Base-by-base conservation (phyloP, 2,888 invertebrate genomes). In the Eudasyphora cyanicolor region DNA sequence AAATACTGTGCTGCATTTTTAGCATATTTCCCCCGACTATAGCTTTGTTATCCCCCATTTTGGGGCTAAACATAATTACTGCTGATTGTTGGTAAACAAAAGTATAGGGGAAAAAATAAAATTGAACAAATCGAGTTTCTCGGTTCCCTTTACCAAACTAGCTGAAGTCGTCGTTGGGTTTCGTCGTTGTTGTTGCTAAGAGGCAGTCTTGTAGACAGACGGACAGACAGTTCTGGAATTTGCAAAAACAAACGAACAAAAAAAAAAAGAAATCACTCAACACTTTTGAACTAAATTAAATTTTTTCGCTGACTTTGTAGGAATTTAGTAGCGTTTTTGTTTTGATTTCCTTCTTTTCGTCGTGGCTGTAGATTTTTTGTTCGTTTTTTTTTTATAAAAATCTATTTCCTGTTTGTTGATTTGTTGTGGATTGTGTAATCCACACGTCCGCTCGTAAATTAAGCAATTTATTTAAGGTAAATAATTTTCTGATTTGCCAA, bases 291-390 rank as follows among this genome's bases (percentile, higher is more conserved):
- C 76, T 83, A 74, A 79, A 83, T 83, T 62, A 74, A 76, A 14
- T 64, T 35, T 62, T 35, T 70, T 70, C 67, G 84, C 84, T 81
- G 78, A 84, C 71, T 84, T 78, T 73, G 17, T 69, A 78, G 76
- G 76, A 81, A 80, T 84, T 35, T 64, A 1, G 17, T 60, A 12
- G 1, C 7, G 62, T 29, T 62, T 62, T 84, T 84, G 78, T 84
- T 84, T 81, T 84, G 84, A 81, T 81, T 84, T 79, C 76, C 42
- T 62, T 14, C 54, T 54, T 54, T 8, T 14, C 12, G 57, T 45
- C 2, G 45, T 1, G 14, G 32, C 8, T 2, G 45, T 45, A n/a
- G 60, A 6, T 29, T 14, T 12, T 60, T 60, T 29, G 3, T 21
- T 54, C 24, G 4, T 1, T 21, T 54, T 82, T 82, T 83, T 74